These are phyloP conservation scores for Amphiprion clarkii DNA, from an alignment of 2,797 vertebrate genomes.

Conservation along the genomic window DNA sequence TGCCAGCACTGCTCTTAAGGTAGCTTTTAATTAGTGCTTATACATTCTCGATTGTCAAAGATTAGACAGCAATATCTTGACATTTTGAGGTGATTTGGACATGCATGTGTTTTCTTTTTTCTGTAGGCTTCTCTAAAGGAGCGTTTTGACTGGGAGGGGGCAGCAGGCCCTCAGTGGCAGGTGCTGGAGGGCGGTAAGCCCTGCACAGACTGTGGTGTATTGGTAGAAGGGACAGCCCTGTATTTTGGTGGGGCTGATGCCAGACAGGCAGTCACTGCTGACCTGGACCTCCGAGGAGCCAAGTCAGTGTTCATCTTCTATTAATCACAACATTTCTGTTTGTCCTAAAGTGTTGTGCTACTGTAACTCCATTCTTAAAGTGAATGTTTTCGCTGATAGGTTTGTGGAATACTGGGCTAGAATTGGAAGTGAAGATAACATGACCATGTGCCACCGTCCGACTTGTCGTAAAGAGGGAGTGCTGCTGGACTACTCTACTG, in stretches of 20 bases:
- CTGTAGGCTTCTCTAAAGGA: conserved; percentile 95
- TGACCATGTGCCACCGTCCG: conserved; percentile 95
- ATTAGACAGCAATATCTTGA: neutral
- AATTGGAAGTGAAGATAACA: conserved; percentile 97
- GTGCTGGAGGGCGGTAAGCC: conserved; percentile 94
- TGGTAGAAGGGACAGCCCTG: conserved; percentile 94
- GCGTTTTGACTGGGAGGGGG: conserved; percentile 95
- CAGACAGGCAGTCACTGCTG: conserved; percentile 94
- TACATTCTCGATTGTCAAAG: neutral
- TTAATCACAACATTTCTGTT: neutral
- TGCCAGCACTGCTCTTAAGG: conserved; percentile 91
- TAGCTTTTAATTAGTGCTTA: conserved; percentile 55
- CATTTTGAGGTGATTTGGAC: neutral
- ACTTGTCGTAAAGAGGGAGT: conserved; percentile 96
- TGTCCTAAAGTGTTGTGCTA: neutral
- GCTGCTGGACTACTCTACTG: conserved; percentile 94
- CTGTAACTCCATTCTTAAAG: neutral
- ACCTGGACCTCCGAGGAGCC: conserved; percentile 95
- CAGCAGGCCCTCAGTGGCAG: conserved; percentile 93
- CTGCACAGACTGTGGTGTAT: conserved; percentile 94
- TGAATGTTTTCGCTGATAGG: conserved; percentile 74
- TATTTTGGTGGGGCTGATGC: conserved; percentile 94
- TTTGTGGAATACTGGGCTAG: conserved; percentile 99
- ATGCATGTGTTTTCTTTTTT: neutral
- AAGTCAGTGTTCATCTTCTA: conserved; percentile 87